A percentile compares a stretch with the other conserved stretches of the same genome.
phyloP scores from a whole-genome alignment of 1,140 invertebrate species.

The Acromyrmex charruanus region DNA sequence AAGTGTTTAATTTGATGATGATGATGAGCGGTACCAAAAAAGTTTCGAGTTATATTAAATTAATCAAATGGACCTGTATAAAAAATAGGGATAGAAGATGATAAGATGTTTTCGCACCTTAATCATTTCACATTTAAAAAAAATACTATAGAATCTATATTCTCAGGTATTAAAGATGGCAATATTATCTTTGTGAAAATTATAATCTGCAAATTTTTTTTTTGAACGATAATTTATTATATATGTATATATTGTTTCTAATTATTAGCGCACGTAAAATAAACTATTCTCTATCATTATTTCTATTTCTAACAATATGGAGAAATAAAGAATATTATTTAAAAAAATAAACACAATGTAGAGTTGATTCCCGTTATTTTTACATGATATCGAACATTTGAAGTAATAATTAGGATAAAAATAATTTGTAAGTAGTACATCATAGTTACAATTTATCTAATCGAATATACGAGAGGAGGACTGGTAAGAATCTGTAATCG shows the following conservation, averaged over 20 bases:
- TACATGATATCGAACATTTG: background rate
- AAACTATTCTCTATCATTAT: background rate
- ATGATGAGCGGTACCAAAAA: conserved; percentile 16
- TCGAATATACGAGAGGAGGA: conserved; percentile 40
- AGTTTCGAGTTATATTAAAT: conserved; percentile 30
- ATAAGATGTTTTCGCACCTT: background rate
- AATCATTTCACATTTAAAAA: background rate
- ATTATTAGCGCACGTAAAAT: background rate
- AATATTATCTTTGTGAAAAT: background rate
- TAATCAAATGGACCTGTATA: background rate
- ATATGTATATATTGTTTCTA: background rate
- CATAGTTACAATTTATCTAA: conserved; percentile 9
- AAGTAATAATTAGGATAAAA: conserved; percentile 37
- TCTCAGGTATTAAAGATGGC: background rate
- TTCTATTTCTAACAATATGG: background rate
- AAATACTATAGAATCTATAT: background rate
- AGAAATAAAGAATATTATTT: background rate
- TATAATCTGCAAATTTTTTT: background rate
- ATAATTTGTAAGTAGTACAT: background rate
- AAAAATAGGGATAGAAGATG: background rate
- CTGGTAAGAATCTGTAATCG: conserved; percentile 68
- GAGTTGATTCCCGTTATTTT: background rate
- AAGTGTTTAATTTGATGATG: conserved; percentile 53
- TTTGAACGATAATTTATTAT: background rate
- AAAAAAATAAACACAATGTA: background rate